Base-by-base conservation (phyloP, 2,797 vertebrate species). In the Lepilemur septentrionalis region DNA sequence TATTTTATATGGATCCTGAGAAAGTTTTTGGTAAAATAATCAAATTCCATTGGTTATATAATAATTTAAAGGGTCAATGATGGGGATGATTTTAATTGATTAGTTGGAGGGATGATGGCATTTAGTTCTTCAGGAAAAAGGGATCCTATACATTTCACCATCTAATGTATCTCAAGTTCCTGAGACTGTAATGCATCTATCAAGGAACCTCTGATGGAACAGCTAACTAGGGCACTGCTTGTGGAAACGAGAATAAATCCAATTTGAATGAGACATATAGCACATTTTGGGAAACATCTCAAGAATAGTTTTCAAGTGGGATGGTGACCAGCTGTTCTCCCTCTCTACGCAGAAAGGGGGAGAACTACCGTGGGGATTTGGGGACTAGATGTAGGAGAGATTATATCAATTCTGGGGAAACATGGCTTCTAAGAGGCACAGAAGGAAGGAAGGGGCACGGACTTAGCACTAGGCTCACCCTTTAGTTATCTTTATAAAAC, bases 281-380 rank as follows among this genome's bases (percentile, higher is more conserved):
- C 89, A 98, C 96, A 97, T 97, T 97, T 98, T 93, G 87, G 94
- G 97, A 98, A 98, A 96, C 87, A 95, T 95, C 89, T 90, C 96
- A 92, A 97, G 96, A 97, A 98, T 95, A 97, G 97, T 96, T 97
- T 95, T 95, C 89, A 97, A 96, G 98, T 98, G 96, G 97, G 97
- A 97, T 97, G 97, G 79, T 95, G 96, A 97, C 96, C 97, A 97
- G 97, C 96, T 98, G 97, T 97, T 97, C 95, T 70, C 52, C 89
- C 80, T 95, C 91, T 90, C 81, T 92, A 57, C 57, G 41, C 70
- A 76, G 83, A 48, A 92, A 91, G 35, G 38, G 48, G 7, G 35
- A 83, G 46, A 70, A 80, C 69, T 46, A 72, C 59, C 59, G 28
- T 7, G 78, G 75, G 72, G 72, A 92, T 38, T 72, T 63, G 76